Base-by-base conservation (phyloP, 2,888 invertebrate species). In the Mamestra brassicae region DNA sequence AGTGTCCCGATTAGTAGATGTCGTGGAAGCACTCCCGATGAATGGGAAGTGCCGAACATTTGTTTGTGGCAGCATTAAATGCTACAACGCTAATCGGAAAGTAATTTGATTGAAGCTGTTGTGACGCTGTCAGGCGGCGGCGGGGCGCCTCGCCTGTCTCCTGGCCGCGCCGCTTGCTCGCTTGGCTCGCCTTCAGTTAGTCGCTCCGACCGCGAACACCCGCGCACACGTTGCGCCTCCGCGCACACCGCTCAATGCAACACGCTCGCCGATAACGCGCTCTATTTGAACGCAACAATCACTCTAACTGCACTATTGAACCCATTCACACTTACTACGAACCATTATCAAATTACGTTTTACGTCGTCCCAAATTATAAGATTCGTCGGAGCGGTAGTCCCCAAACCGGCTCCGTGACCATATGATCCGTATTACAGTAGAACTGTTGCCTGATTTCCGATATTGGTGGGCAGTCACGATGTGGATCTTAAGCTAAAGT, bases 401-500 rank as follows among this genome's bases (percentile, higher is more conserved):
- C 76, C 81, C 79, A 91, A 94, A 94, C 94, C 94, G 94, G 95
- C 92, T 93, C 80, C 82, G 91, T 89, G 91, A 93, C 92, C 95
- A 95, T 94, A 95, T 95, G 95, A 95, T 94, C 92, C 85, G 89
- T 83, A 84, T 86, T 87, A 90, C 84, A 83, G 84, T 87, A 90
- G 89, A 88, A 89, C 88, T 89, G 90, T 88, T 91, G 90, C 86
- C 90, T 90, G 89, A 90, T 91, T 93, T 91, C 89, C 90, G 91
- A 90, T 91, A 92, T 91, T 90, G 87, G 90, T 85, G 88, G 87
- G 85, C 89, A 90, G 90, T 92, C 91, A 93, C 92, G 92, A 94
- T 95, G 94, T 92, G 91, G 92, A 93, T 93, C 91, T 90, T 90
- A 87, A 89, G 88, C 90, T 94, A 88, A 94, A 92, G 93, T 93